These are phyloP conservation scores for Epirrita christyi DNA, from an alignment of 2,888 invertebrate genomes.

Conservation along the genomic window DNA sequence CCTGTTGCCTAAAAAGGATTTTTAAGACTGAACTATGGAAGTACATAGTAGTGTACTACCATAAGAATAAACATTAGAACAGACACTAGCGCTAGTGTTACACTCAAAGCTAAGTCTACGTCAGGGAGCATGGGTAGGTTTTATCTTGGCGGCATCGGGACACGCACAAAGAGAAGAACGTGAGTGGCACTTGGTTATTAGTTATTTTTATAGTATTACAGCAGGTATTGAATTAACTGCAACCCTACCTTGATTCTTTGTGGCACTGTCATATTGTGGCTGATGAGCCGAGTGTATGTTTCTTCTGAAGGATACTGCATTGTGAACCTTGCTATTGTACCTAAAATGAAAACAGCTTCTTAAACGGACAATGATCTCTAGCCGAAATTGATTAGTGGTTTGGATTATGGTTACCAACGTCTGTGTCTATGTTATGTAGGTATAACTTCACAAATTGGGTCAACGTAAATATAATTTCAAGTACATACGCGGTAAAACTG, in stretches of 20 bases:
- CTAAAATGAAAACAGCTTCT: slow-evolving; percentile 26
- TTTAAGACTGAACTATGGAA: not conserved
- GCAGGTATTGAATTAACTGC: not conserved
- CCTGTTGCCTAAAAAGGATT: slow-evolving; percentile 86
- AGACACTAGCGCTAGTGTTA: too few species aligned
- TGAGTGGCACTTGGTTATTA: too few species aligned
- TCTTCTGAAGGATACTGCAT: slow-evolving; percentile 78
- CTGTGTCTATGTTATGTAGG: not conserved
- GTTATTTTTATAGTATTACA: too few species aligned
- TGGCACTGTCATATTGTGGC: slow-evolving; percentile 81
- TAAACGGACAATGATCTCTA: slow-evolving; percentile 3
- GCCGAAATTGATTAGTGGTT: not conserved
- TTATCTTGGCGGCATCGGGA: too few species aligned
- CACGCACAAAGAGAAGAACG: too few species aligned
- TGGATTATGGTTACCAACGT: too few species aligned
- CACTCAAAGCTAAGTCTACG: too few species aligned
- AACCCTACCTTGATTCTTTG: slow-evolving; percentile 76
- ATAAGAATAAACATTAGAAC: too few species aligned
- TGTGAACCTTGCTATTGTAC: slow-evolving; percentile 32
- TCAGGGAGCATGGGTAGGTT: too few species aligned
- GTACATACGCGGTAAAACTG: slow-evolving; percentile 12
- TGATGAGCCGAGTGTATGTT: slow-evolving; percentile 77
- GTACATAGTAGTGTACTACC: too few species aligned
- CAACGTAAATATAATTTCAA: not conserved
- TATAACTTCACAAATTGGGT: not conserved